Evolutionary conservation across 2,797 vertebrate genomes (phyloP).

Genomic region (Borostomias antarcticus): DNA sequence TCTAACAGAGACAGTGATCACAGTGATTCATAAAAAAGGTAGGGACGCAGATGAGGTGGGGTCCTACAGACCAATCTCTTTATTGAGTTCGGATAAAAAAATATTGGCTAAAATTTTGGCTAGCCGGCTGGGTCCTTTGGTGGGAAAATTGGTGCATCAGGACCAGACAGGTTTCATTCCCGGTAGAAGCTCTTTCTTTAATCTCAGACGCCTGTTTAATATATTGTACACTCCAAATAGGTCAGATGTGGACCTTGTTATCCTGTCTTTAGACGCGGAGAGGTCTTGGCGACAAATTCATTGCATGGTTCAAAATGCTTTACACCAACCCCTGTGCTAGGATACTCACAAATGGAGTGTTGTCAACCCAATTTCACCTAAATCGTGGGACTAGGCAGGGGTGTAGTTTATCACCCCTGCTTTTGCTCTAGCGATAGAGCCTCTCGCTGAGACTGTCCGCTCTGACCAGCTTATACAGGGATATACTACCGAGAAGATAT

Average conservation of each 20-base stretch:
- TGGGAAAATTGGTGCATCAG: background rate
- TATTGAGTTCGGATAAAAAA: too few relatives aligned
- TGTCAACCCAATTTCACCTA: background rate
- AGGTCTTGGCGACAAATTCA: background rate
- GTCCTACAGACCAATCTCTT: too few relatives aligned
- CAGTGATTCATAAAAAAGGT: too few relatives aligned
- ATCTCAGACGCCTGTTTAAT: constrained; percentile 8
- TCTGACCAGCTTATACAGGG: background rate
- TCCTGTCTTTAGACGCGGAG: constrained; percentile 10
- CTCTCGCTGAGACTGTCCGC: background rate
- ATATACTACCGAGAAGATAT: constrained; percentile 1
- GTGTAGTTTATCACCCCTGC: background rate
- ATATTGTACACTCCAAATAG: background rate
- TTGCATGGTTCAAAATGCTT: background rate
- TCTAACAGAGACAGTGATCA: too few relatives aligned
- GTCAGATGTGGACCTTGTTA: background rate
- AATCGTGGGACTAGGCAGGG: constrained; percentile 7
- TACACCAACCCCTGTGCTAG: background rate
- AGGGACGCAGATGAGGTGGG: too few relatives aligned
- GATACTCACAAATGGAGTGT: background rate
- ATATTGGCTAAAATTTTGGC: too few relatives aligned
- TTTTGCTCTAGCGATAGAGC: constrained; percentile 14
- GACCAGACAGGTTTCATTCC: constrained; percentile 14
- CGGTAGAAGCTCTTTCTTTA: background rate
- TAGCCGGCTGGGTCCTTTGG: background rate